Evolutionary conservation across 2,797 vertebrate species (phyloP), one percentile per base, ranked within the genome.

Genomic region (Sorex maritimensis): DNA sequence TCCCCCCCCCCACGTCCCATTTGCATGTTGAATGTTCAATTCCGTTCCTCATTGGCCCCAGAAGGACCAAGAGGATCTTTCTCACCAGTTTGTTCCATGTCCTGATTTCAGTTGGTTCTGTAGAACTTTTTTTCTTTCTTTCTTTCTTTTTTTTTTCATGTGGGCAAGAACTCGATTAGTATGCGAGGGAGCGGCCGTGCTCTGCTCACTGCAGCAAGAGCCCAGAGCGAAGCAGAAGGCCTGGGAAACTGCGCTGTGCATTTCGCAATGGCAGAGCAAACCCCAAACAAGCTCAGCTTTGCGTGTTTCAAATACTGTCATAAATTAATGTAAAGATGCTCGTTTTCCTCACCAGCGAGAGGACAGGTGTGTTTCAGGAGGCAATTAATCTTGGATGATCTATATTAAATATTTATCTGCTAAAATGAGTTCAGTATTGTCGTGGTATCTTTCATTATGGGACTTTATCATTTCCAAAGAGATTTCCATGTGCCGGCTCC

Each of bases 381-480:
- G 97, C 95, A 95, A 98, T 98, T 98, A 98, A 98, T 98, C 98
- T 98, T 97, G 96, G 97, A 97, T 97, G 97, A 98, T 98, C 98
- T 98, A 97, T 98, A 98, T 98, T 98, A 98, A 98, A 98, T 98
- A 98, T 98, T 98, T 98, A 98, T 98, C 98, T 95, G 96, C 97
- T 97, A 96, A 98, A 98, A 98, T 92, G 92, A 98, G 96, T 96
- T 95, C 92, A 94, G 97, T 97, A 97, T 97, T 98, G 97, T 97
- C 92, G 96, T 97, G 97, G 97, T 97, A 97, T 97, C 98, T 98
- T 98, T 98, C 98, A 98, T 98, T 97, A 98, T 94, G 96, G 97
- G 97, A 95, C 96, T 98, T 98, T 97, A 98, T 98, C 98, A 96
- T 97, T 98, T 97, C 96, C 95, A 97, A 96, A 97, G 95, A 98